These are phyloP conservation scores for Equus quagga DNA, from an alignment of 2,113 vertebrate species.

Conservation along the genomic window DNA sequence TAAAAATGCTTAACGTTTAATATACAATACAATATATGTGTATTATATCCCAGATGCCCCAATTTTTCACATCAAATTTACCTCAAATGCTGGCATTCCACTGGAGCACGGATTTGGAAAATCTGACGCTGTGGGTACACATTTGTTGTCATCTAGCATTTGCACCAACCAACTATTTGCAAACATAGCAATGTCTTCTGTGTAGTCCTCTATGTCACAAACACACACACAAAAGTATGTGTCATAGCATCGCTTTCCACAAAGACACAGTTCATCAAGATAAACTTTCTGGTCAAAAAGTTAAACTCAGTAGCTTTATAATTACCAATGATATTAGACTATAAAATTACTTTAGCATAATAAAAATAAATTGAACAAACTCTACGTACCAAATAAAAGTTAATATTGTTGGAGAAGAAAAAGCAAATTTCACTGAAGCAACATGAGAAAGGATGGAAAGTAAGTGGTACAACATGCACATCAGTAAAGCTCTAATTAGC, in stretches of 20 bases:
- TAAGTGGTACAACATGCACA: accelerated
- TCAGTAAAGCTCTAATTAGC: not conserved
- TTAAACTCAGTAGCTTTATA: constrained; percentile 25
- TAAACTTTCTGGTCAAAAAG: constrained; percentile 4
- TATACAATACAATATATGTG: not conserved
- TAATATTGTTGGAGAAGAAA: not conserved
- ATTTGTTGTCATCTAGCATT: constrained; percentile 89
- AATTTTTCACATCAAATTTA: constrained; percentile 80
- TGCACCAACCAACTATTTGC: constrained; percentile 96
- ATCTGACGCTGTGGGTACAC: constrained; percentile 92
- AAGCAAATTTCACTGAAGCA: not conserved
- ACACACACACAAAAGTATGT: constrained; percentile 26
- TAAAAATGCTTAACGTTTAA: constrained; percentile 12
- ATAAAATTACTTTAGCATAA: not conserved
- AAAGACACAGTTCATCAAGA: constrained; percentile 10
- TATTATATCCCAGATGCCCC: not conserved
- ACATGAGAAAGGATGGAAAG: not conserved
- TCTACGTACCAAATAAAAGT: not conserved
- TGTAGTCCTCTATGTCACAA: constrained; percentile 86
- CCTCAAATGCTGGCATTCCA: constrained; percentile 93
- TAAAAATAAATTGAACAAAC: not conserved
- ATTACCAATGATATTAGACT: not conserved
- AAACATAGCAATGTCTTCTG: constrained; percentile 94
- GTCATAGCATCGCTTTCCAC: constrained; percentile 39
- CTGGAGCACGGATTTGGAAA: constrained; percentile 95